Base-by-base conservation (phyloP, 2,888 invertebrate species). In the Parthenolecanium corni region DNA sequence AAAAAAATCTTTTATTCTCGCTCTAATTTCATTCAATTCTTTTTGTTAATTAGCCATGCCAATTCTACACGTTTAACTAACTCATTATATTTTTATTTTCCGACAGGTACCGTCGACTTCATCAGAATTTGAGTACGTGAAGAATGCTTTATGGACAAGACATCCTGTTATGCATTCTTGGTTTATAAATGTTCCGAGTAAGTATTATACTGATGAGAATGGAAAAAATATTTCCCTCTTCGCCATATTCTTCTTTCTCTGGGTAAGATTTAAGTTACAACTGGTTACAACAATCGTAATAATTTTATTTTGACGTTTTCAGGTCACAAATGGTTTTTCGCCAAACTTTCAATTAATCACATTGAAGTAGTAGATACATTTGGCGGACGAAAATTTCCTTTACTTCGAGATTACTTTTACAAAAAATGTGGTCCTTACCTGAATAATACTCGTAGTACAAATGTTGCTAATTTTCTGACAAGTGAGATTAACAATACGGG, bases 241-340 rank as follows among this genome's bases (percentile, higher is more conserved):
- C 40, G 2, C 40, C 12, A 40, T 12, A 40, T 9, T 44, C 46
- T 20, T 44, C 46, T n/a, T 44, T 44, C 46, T 20, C n/a, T 5
- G 6, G 2, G 16, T 40, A 1, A n/a, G 1, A 12, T 38, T 12
- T 11, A 38, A 38, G 12, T n/a, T n/a, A 40, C 40, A n/a, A 40
- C 16, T 40, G 2, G 1, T n/a, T 2, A 40, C 40, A 40, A 40
- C 16, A 2, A 40, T 40, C 25, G 2, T 18, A 53, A 24, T 51
- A 6, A 25, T 20, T 42, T 54, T 52, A 42, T 36, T 25, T 20
- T 20, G n/a, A 49, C 66, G 64, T 68, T 77, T 78, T n/a, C 74
- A 87, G 88, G 80, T 70, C 89, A 90, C 73, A 72, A 79, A 20
- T 91, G 88, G 77, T 88, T 83, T 70, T 80, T 90, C 40, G 86